Percentiles rank a stretch among this genome's conserved stretches.
Evolutionary conservation across 2,113 vertebrate genomes (phyloP).

Genomic region (Nibea albiflora): DNA sequence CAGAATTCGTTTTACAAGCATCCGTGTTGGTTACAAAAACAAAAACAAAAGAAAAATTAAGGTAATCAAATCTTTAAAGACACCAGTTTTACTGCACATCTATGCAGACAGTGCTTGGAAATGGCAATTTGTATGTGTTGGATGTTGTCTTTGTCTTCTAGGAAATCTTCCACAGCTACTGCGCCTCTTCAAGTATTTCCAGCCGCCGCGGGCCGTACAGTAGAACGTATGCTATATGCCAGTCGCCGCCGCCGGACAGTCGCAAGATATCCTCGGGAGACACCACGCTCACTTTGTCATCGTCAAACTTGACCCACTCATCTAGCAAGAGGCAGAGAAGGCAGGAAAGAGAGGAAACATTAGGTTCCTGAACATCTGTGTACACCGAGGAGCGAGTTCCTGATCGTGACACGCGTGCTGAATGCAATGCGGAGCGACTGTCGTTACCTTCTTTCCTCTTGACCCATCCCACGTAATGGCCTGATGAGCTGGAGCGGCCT

Average conservation of each 20-base stretch:
- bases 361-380: slow-evolving; percentile 14
- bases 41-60: slow-evolving; percentile 67
- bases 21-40: slow-evolving; percentile 74
- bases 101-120: slow-evolving; percentile 89
- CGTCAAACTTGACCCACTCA: slow-evolving; percentile 99
- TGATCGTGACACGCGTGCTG: background rate
- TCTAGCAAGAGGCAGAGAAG: slow-evolving; percentile 80
- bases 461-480: slow-evolving; percentile 98
- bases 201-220: slow-evolving; percentile 96
- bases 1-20: slow-evolving; percentile 77
- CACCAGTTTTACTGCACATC: slow-evolving; percentile 97
- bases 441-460: slow-evolving; percentile 97
- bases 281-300: slow-evolving; percentile 98
- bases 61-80: slow-evolving; percentile 83
- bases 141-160: slow-evolving; percentile 77
- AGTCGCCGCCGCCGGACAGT: slow-evolving; percentile 97
- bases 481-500: slow-evolving; percentile 97
- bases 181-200: slow-evolving; percentile 89
- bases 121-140: slow-evolving; percentile 77
- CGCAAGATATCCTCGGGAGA: slow-evolving; percentile 97
- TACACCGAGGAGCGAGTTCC: background rate
- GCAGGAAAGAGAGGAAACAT: background rate
- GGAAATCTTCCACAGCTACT: slow-evolving; percentile 70
- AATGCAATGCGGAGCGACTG: background rate
- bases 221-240: slow-evolving; percentile 99